Conservation (phyloP, 2,888 invertebrate genomes). For the Nymphalis urticae region DNA sequence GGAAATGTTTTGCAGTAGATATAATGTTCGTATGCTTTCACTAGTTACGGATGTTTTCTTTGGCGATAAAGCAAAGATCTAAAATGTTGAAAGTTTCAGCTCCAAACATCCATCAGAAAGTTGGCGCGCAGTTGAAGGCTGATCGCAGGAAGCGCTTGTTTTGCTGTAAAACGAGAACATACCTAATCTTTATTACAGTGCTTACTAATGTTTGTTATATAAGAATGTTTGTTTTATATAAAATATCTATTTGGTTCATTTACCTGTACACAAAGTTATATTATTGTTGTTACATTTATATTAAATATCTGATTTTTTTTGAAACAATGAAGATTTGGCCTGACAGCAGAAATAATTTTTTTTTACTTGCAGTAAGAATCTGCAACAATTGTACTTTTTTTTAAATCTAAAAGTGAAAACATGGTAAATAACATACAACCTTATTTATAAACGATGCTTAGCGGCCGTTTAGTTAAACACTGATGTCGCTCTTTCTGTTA, state of each 20-base stretch:
- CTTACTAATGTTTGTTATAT: neutral
- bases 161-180: conserved; percentile 15
- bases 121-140: conserved; percentile 33
- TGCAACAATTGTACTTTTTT: too few relatives aligned
- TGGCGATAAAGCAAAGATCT: conserved; percentile 24
- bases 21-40: neutral
- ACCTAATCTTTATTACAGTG: neutral
- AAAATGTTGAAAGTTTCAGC: conserved; percentile 28
- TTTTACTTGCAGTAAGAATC: too few relatives aligned
- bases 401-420: too few relatives aligned
- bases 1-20: neutral
- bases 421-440: too few relatives aligned
- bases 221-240: conserved; percentile 1
- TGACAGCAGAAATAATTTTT: too few relatives aligned
- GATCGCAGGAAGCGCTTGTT: conserved; percentile 36
- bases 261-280: neutral
- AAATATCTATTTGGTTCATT: neutral
- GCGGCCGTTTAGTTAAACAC: too few relatives aligned
- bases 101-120: conserved; percentile 33
- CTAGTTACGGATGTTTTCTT: neutral
- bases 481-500: too few relatives aligned
- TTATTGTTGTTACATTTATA: too few relatives aligned
- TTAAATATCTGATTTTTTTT: too few relatives aligned
- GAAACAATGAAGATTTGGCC: too few relatives aligned
- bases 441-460: too few relatives aligned